phyloP scores from a whole-genome alignment of 2,113 vertebrate species.

The Cariama cristata region DNA sequence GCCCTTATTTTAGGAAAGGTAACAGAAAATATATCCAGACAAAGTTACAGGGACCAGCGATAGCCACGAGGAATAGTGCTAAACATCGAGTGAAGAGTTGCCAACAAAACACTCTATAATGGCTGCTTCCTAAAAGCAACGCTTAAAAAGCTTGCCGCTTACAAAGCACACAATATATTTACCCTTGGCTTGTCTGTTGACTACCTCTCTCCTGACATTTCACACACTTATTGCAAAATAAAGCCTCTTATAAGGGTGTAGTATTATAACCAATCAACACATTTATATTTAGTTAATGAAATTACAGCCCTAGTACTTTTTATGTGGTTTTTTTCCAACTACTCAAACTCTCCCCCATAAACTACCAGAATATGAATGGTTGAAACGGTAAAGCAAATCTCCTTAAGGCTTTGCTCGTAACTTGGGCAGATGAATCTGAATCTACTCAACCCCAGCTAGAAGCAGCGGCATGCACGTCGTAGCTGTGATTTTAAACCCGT shows the following conservation, averaged over 20 bases:
- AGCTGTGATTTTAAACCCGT: background rate
- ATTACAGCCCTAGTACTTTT: background rate
- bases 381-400: background rate
- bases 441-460: background rate
- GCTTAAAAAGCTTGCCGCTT: background rate
- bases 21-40: background rate
- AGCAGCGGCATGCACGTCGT: fast-evolving
- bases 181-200: background rate
- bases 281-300: background rate
- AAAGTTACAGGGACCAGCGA: background rate
- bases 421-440: background rate
- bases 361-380: fast-evolving
- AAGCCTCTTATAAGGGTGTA: background rate
- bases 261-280: background rate
- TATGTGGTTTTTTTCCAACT: fast-evolving
- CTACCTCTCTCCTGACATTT: background rate
- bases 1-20: background rate
- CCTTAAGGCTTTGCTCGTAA: background rate
- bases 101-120: background rate
- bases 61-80: background rate
- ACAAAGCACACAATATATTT: background rate
- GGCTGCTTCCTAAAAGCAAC: background rate
- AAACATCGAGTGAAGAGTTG: background rate
- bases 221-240: background rate
- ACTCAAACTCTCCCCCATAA: background rate